Evolutionary conservation across 2,888 invertebrate genomes (phyloP), one percentile per base, ranked within the genome.

Genomic region (Pyrocoelia pectoralis): DNA sequence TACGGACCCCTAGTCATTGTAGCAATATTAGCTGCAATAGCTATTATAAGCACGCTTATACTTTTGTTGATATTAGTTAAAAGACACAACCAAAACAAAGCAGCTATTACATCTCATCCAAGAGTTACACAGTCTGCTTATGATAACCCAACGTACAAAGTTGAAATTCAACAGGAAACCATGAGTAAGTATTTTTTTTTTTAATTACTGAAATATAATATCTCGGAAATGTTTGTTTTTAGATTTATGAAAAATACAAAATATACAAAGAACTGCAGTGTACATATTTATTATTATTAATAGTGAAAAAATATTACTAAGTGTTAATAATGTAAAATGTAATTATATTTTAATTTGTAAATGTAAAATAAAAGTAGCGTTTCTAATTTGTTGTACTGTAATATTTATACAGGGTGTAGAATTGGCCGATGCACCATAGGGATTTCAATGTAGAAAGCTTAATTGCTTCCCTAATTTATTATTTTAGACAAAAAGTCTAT

Each of bases 131-230:
- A 94, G 53, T 92, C 94, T n/a, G 93, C 94, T 46, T 95, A 95
- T 77, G 95, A 95, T 81, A 95, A 95, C 83, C 95, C 95, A 48
- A 94, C 94, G 75, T 95, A 95, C 85, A 95, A 95, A 88, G 92
- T 95, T 80, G 94, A 94, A 83, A 88, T 94, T 81, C 94, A 94
- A 83, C 94, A 94, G 84, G 94, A 94, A 85, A 94, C 94, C 76
- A 93, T 94, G 93, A 92, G 94, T 93, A 85, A 83, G 81, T 48
- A 48, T 14, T n/a, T 13, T 9, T 6, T 6, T 9, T 19, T 3
- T n/a, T 19, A 15, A 15, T 46, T 9, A 40, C 40, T 14, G 10
- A 4, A 12, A 17, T 17, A 17, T 15, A 1, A 14, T 29, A 51
- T 12, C 4, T 12, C 13, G 19, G 1, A 49, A 51, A 51, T 12